Conservation (phyloP, 2,888 invertebrate species). For the Tricholauxania praeusta region DNA sequence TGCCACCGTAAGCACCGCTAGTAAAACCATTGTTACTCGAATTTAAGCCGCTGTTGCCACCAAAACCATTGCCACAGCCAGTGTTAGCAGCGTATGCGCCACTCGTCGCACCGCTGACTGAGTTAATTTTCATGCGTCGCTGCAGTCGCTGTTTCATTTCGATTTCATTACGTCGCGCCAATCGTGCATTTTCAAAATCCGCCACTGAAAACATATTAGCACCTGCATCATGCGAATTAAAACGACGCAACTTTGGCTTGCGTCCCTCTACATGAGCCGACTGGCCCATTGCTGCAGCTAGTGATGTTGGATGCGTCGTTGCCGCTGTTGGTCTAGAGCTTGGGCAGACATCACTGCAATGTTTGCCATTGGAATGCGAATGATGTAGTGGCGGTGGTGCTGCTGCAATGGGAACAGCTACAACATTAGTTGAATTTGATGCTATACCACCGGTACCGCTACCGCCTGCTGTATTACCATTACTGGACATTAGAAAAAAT, state of each 20-base stretch:
- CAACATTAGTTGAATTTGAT: background rate
- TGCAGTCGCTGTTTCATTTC: conserved; percentile 66
- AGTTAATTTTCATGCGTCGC: conserved; percentile 64
- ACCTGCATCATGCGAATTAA: conserved; percentile 68
- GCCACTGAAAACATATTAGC: conserved; percentile 69
- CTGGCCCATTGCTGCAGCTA: background rate
- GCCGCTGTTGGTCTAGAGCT: background rate
- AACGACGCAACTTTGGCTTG: conserved; percentile 66
- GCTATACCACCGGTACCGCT: conserved; percentile 21
- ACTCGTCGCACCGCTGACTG: conserved; percentile 50
- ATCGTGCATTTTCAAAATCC: conserved; percentile 67
- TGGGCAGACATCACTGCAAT: background rate
- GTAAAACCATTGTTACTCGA: conserved; percentile 48
- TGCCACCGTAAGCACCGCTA: conserved; percentile 31
- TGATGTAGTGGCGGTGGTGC: conserved; percentile 36
- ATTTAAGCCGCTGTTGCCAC: conserved; percentile 54
- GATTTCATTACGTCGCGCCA: conserved; percentile 67
- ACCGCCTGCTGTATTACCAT: conserved; percentile 49
- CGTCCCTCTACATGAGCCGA: conserved; percentile 58
- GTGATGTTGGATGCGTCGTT: conserved; percentile 16
- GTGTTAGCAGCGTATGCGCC: conserved; percentile 47
- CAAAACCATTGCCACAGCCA: conserved; percentile 52
- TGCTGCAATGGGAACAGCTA: background rate
- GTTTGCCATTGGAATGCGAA: conserved; percentile 38
- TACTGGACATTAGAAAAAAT: conserved; percentile 58